phyloP scores from a whole-genome alignment of 2,797 vertebrate genomes.

The Gymnocypris eckloni region DNA sequence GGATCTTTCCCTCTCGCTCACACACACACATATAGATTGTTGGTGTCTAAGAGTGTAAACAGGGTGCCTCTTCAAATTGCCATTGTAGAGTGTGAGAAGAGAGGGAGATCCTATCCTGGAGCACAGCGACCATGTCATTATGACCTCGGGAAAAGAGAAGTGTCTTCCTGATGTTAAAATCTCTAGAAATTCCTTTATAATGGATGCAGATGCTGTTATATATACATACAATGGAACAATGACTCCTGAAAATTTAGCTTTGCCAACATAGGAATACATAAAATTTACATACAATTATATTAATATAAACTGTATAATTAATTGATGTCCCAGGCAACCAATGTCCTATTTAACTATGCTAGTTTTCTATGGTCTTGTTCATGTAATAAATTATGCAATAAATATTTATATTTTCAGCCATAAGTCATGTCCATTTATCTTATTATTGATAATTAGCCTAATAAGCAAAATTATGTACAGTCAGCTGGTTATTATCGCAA shows the following conservation, averaged over 20 bases:
- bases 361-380: background rate
- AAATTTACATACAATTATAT: background rate
- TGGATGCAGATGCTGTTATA: background rate
- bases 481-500: background rate
- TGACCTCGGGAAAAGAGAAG: slow-evolving; percentile 20
- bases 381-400: background rate
- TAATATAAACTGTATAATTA: too few species aligned
- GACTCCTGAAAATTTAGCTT: background rate
- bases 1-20: slow-evolving; percentile 52
- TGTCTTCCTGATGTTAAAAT: slow-evolving; percentile 2
- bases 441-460: background rate
- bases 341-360: background rate
- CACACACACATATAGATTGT: slow-evolving; percentile 50
- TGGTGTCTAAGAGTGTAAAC: slow-evolving; percentile 60
- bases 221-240: background rate
- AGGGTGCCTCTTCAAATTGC: slow-evolving; percentile 55
- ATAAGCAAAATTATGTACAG: background rate
- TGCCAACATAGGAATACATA: background rate
- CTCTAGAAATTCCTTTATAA: background rate
- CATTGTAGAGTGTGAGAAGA: slow-evolving; percentile 53
- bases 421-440: background rate
- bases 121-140: slow-evolving; percentile 7
- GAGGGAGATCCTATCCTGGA: slow-evolving; percentile 36
- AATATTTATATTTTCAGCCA: background rate
- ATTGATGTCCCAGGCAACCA: background rate